Base-by-base conservation (phyloP, 2,888 invertebrate species). In the Auanema freiburgensis region DNA sequence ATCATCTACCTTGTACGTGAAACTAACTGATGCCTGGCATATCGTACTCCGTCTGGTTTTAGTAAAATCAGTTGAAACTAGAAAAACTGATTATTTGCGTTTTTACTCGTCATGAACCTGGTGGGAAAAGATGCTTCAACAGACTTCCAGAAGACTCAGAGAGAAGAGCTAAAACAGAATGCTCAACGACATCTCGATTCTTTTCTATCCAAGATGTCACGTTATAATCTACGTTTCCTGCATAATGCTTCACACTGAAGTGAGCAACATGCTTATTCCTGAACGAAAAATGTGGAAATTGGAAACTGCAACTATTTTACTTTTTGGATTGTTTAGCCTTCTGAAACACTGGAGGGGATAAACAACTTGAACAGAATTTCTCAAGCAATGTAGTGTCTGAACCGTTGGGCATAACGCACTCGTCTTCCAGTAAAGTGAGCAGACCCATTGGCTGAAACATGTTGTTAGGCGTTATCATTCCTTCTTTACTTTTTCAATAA, bases 121-220 rank as follows among this genome's bases (percentile, higher is more conserved):
- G 54, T 14, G 77, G 72, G 56, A 82, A 83, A 5, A 82, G 54
- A 10, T 69, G 23, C 14, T 63, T 65, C 16, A 80, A 33, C 1
- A 83, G 59, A 12, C 72, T 69, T 61, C 82, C 78, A 3, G 67
- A 66, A 0, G 79, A 79, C n/a, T 69, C 64, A 1, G 69, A 52
- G 10, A 83, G 43, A 44, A 81, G 69, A 43, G 81, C 80, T 5
- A 86, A 79, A 10, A 87, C 84, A 41, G 71, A 69, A 14, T 41
- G 67, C 59, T 72, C 71, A 23, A 76, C 77, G 25, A 69, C 64
- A 54, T 79, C 80, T 1, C 78, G 56, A 55, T 86, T 86, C 78
- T 86, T 86, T 70, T 86, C 85, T 64, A 86, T 69, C 86, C 86
- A 86, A 46, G 71, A 67, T 58, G 80, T 80, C 40, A 85, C 84